Conservation (phyloP, 1,140 invertebrate species). For the Zaprionus gabonicus region DNA sequence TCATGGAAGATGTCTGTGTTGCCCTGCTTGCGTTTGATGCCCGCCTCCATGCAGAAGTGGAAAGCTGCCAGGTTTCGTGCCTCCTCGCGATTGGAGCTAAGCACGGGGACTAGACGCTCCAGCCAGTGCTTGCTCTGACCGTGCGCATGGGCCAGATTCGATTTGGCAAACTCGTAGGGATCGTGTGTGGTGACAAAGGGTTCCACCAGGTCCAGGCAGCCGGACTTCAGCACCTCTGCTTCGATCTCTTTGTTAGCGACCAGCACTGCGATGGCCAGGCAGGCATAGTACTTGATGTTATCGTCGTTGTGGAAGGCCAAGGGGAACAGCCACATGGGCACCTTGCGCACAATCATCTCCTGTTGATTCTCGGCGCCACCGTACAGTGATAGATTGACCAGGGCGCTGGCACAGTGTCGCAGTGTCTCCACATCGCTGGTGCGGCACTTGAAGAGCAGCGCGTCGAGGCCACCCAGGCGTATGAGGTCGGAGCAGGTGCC, state of each 20-base stretch:
- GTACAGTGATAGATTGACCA: conserved; percentile 98
- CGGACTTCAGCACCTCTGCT: conserved; percentile 96
- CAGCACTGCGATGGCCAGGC: conserved; percentile 97
- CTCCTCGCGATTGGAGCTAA: conserved; percentile 97
- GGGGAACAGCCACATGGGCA: conserved; percentile 99
- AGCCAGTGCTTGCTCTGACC: conserved; percentile 99
- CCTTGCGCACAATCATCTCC: conserved; percentile 97
- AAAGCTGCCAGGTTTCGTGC: conserved; percentile 98
- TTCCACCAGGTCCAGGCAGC: conserved; percentile 97
- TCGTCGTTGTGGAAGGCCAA: conserved; percentile 98
- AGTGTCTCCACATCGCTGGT: conserved; percentile 96
- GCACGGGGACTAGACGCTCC: conserved; percentile 95
- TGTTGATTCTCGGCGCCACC: conserved; percentile 98
- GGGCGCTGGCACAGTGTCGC: conserved; percentile 96
- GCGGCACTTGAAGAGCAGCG: conserved; percentile 97
- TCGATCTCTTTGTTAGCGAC: conserved; percentile 99
- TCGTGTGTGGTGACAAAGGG: conserved; percentile 97
- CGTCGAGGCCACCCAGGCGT: conserved; percentile 93
- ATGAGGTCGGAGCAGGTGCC: conserved; percentile 96
- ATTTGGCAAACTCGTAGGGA: conserved; percentile 97
- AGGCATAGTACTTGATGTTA: conserved; percentile 99
- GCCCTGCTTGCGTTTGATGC: conserved; percentile 98
- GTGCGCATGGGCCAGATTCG: conserved; percentile 95
- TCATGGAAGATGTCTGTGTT: conserved; percentile 97
- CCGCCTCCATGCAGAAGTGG: conserved; percentile 99